These are phyloP conservation scores for Microtus montanus DNA, from an alignment of 2,113 vertebrate genomes.

Conservation along the genomic window DNA sequence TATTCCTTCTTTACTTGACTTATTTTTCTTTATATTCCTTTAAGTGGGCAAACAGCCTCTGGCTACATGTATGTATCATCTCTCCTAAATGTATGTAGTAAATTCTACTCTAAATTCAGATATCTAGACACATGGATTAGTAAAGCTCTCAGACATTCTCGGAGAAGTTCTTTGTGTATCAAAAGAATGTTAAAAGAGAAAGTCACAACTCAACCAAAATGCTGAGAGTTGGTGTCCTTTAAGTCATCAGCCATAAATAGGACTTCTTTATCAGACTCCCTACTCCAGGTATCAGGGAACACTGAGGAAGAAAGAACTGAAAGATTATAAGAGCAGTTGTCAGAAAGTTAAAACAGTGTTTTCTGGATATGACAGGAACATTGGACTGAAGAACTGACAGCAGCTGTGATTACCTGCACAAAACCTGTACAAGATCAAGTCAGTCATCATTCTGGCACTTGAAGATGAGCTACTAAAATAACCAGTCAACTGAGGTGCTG, in stretches of 20 bases:
- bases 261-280: background rate
- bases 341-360: background rate
- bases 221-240: background rate
- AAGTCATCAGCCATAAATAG: no score
- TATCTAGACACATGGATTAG: background rate
- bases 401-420: background rate
- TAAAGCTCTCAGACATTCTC: background rate
- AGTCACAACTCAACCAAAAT: background rate
- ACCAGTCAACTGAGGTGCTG: background rate
- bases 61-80: background rate
- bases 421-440: background rate
- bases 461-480: no score
- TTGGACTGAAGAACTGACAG: background rate
- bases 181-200: background rate
- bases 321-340: background rate
- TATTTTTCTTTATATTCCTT: no score
- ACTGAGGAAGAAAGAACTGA: background rate
- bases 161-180: background rate
- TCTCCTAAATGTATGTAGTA: background rate
- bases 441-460: background rate
- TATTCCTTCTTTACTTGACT: no score
- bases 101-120: background rate
- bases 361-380: background rate
- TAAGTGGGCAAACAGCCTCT: no score
- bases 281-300: background rate